Evolutionary conservation across 92 coral and sea anemone species (phyloP), one percentile per base, ranked within the genome.

Genomic region (Ricordea florida): DNA sequence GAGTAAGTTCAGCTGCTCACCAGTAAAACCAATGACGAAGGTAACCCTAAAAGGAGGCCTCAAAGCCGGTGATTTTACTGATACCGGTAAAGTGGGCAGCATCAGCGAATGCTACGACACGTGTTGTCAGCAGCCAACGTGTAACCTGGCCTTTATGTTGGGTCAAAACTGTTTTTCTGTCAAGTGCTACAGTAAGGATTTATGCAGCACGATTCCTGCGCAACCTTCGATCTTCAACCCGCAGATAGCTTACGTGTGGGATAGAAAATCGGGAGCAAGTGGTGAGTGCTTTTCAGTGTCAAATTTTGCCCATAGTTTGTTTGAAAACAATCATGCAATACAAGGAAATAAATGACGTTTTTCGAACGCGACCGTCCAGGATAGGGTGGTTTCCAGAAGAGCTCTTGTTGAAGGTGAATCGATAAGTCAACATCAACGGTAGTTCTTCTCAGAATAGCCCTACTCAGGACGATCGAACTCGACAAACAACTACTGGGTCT

Each of bases 131-230:
- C 97, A 87, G 33, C 62, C 83, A 22, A 83, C 92, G 14, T 96
- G 99, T 69, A 84, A 96, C 79, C 85, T 96, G 37, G 99, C 97
- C 28, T 96, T 96, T 53, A 96, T 96, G 97, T 58, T 96, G 48
- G 99, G 99, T 7, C 99, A 96, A 57, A 96, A 96, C 76, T 96
- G 99, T 21, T 96, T 96, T 82, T 89, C 91, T 3, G 99, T 96
- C 3, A 96, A 96, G 65, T 96, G 99, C 56, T 92, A 82, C 40
- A 92, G 67, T 23, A 86, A 89, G 38, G 86, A 89, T 70, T 63
- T 96, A 56, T 96, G 99, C 25, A 81, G 83, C 15, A 96, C 97
- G 21, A 96, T 96, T 60, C 92, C 97, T 2, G 99, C 99, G 13
- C 99, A 96, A 34, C 99, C 99, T 7, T 92, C 97, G 3, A 96